Evolutionary conservation across 2,113 vertebrate genomes (phyloP), one percentile per base, ranked within the genome.

Genomic region (Cygnus atratus): DNA sequence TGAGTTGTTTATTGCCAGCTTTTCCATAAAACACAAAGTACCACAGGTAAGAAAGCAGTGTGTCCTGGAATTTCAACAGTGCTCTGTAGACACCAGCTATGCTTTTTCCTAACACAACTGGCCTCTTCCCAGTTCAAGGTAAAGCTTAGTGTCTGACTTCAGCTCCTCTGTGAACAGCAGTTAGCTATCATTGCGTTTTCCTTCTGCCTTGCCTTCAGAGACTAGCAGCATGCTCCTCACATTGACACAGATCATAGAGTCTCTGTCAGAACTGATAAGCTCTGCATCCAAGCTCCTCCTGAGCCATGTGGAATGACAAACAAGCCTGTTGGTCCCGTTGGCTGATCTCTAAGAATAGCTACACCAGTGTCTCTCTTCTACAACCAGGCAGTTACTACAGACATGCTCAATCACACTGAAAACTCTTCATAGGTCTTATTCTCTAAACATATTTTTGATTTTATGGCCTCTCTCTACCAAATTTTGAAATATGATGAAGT

Each of bases 221-320:
- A 62, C 37, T 59, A 75, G 87, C 46, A 8, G 61, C 52, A 37
- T 62, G 44, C 75, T 93, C 61, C 82, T 93, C 59, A 79, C 65
- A 9, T 31, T 96, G 95, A 97, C 96, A 96, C 70, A 91, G 75
- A 96, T 97, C 95, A 88, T 79, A 97, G 81, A 94, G 39, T 65
- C 83, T 91, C 96, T 97, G 97, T 97, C 96, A 93, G 95, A 95
- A 93, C 55, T 44, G 81, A 96, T 97, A 93, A 95, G 28, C 62
- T 94, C 87, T 90, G 88, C 77, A 71, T 62, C 85, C 63, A 78
- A 88, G 85, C 80, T 85, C 85, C 75, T 96, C 70, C 65, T 80
- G 84, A 96, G 61, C 92, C 85, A 71, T 76, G 31, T 77, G 68
- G 83, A 92, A 63, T 93, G 93, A 89, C 90, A 93, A 57, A 73